phyloP scores from a whole-genome alignment of 1,140 invertebrate species.

The Helicoverpa zea region DNA sequence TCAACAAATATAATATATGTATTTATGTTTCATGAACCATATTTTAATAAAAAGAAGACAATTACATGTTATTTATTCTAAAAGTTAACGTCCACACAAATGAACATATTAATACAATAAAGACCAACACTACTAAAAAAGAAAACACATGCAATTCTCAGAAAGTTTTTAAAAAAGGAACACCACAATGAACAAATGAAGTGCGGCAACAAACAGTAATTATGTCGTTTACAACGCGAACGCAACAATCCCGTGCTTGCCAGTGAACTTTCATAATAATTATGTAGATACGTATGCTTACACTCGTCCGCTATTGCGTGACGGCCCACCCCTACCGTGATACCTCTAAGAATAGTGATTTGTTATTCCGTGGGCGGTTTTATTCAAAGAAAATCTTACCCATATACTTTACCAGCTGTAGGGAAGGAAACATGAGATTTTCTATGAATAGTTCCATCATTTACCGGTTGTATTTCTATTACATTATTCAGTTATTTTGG shows the following conservation, averaged over 20 bases:
- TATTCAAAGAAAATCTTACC: background rate
- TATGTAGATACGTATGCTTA: slow-evolving; percentile 6
- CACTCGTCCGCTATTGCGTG: slow-evolving; percentile 9
- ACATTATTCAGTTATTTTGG: no score
- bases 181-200: background rate
- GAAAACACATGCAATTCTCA: no score
- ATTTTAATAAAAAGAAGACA: no score
- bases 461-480: no score
- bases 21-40: no score
- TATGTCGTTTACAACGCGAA: slow-evolving; percentile 23
- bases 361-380: background rate
- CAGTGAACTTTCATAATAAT: slow-evolving; percentile 26
- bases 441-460: background rate
- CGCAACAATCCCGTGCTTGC: background rate
- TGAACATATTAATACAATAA: no score
- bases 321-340: background rate
- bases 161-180: background rate
- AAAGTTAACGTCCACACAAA: no score
- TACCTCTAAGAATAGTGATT: background rate
- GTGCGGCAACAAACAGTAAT: background rate
- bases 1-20: no score
- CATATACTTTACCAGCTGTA: background rate
- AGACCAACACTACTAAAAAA: no score
- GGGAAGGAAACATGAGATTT: background rate
- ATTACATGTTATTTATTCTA: no score